Conservation (phyloP, 1,140 invertebrate genomes). For the Contarinia nasturtii region DNA sequence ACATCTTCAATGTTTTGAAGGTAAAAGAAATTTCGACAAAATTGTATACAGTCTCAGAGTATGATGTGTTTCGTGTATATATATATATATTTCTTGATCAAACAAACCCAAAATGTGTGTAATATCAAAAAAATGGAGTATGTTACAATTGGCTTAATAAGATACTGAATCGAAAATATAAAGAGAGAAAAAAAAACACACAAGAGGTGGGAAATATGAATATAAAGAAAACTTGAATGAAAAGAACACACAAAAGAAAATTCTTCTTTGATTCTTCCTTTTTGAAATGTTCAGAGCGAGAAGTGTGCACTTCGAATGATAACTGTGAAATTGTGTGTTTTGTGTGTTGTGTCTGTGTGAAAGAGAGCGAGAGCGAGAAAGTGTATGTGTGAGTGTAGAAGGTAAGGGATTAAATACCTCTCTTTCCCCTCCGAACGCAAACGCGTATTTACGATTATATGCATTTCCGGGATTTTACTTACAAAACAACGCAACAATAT, state of each 20-base stretch:
- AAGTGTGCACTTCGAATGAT: too few relatives aligned
- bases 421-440: too few relatives aligned
- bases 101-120: not conserved
- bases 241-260: not conserved
- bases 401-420: too few relatives aligned
- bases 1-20: not conserved
- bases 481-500: too few relatives aligned
- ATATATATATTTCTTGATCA: not conserved
- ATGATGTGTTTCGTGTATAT: not conserved
- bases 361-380: too few relatives aligned
- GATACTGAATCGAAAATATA: not conserved
- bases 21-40: not conserved
- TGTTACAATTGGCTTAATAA: too few relatives aligned
- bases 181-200: not conserved
- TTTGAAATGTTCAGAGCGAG: too few relatives aligned
- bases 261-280: not conserved
- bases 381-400: too few relatives aligned
- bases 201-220: not conserved
- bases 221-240: conserved; percentile 1
- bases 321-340: too few relatives aligned
- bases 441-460: too few relatives aligned
- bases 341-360: too few relatives aligned
- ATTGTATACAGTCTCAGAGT: not conserved
- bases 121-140: not conserved
- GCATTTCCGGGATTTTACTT: too few relatives aligned